Conservation (phyloP, 2,797 vertebrate species). For the Salarias fasciatus region DNA sequence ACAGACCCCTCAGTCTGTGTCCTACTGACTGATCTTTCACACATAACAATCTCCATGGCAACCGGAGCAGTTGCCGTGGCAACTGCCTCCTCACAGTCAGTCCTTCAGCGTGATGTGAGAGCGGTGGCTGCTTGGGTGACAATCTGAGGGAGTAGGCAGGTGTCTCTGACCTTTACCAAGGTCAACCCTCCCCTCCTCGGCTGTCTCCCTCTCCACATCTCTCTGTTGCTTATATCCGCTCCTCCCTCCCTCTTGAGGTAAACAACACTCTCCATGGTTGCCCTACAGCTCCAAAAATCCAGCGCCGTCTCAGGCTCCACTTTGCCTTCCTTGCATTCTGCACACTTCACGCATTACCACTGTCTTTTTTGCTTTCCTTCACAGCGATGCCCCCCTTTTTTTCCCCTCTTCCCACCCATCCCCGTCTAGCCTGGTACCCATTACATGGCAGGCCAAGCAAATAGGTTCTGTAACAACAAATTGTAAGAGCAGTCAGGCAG, state of each 20-base stretch:
- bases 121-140: constrained; percentile 83
- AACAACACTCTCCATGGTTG: constrained; percentile 50
- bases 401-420: constrained; percentile 3
- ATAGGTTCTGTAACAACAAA: constrained; percentile 39
- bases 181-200: constrained; percentile 73
- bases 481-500: constrained; percentile 40
- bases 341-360: constrained; percentile 16
- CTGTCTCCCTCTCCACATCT: constrained; percentile 41
- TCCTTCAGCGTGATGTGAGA: constrained; percentile 82
- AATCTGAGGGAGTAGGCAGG: constrained; percentile 83
- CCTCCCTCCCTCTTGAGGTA: constrained; percentile 50
- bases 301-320: constrained; percentile 28
- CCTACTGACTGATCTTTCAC: constrained; percentile 87
- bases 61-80: constrained; percentile 83
- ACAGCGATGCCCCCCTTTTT: constrained; percentile 21
- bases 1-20: constrained; percentile 77
- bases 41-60: constrained; percentile 87
- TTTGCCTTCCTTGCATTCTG: constrained; percentile 31
- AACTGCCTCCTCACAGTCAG: constrained; percentile 86
- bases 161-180: constrained; percentile 87
- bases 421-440: not conserved
- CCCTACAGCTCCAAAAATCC: constrained; percentile 36
- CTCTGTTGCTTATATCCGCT: constrained; percentile 39
- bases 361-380: constrained; percentile 22
- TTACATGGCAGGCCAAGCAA: constrained; percentile 22